A percentile compares a stretch with the other conserved stretches of the same genome.
phyloP scores from a whole-genome alignment of 1,140 invertebrate genomes.

The Drosophila pectinifera region DNA sequence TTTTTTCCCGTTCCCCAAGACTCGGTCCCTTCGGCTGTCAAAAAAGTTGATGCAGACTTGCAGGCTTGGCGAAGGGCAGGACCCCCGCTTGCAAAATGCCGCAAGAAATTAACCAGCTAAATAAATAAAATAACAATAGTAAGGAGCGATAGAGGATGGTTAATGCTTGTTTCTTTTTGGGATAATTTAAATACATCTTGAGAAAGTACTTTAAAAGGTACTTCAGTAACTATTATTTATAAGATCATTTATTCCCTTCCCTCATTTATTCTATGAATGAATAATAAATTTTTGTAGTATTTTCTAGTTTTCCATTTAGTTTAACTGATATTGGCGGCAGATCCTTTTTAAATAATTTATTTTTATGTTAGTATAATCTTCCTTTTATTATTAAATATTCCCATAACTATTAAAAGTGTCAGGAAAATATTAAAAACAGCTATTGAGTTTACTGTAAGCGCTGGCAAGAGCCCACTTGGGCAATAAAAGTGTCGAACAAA shows the following conservation, averaged over 20 bases:
- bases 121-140: constrained; percentile 31
- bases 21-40: constrained; percentile 26
- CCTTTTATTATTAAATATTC: neutral
- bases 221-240: no score
- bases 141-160: neutral
- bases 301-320: neutral
- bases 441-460: constrained; percentile 67
- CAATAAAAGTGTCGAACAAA: constrained; percentile 73
- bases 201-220: neutral
- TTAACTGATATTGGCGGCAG: no score
- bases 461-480: constrained; percentile 34
- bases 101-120: constrained; percentile 48
- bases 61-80: constrained; percentile 17
- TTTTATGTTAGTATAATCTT: no score
- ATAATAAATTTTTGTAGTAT: neutral
- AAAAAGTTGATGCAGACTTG: constrained; percentile 55
- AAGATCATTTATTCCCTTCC: no score
- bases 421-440: constrained; percentile 22
- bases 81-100: constrained; percentile 28
- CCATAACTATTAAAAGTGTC: neutral
- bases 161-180: neutral
- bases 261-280: no score
- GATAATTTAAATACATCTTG: neutral
- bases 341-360: no score
- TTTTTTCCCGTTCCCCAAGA: neutral